Evolutionary conservation across 2,888 invertebrate species (phyloP), one percentile per base, ranked within the genome.

Genomic region (Anagyrus pseudococci): DNA sequence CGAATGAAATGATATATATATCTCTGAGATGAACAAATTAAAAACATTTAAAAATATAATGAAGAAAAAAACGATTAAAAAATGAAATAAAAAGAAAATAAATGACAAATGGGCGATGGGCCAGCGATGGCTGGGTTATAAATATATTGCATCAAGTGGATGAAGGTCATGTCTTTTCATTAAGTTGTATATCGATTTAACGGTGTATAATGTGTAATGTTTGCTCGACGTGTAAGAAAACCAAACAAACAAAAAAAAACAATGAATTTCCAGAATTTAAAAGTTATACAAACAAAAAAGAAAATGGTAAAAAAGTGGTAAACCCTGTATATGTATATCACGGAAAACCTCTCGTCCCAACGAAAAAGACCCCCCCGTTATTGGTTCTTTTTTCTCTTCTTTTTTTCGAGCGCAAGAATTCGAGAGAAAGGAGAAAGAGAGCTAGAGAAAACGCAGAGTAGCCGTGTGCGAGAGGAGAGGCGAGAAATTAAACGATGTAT

Each of bases 401-500:
- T 37, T 29, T 56, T 66, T 66, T 61, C 56, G 63, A 63, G 67
- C 61, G 55, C 47, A 8, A 61, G 20, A 26, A 48, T 1, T 20
- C 40, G n/a, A 63, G 44, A 33, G 29, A 29, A 20, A 41, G 33
- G 8, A 54, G 20, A 52, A 37, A 52, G 53, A 41, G 29, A 50
- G 40, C 17, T 17, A 48, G 20, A 62, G 22, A 25, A 25, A 52
- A 20, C 46, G 13, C 29, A 20, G 57, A 37, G 1, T 17, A 52
- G 57, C 22, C 41, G 20, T 37, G 47, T 43, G 29, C 33, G 4
- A 47, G 13, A 4, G 67, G 50, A 58, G 58, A 67, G 49, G 53
- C 62, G 54, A 72, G 29, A 62, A 13, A 52, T 50, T 53, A 19
- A 50, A 46, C 40, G 49, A 66, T 58, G 56, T 66, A 67, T 67